These are phyloP conservation scores for Araneus ventricosus DNA, from an alignment of 1,140 invertebrate species.

Conservation along the genomic window DNA sequence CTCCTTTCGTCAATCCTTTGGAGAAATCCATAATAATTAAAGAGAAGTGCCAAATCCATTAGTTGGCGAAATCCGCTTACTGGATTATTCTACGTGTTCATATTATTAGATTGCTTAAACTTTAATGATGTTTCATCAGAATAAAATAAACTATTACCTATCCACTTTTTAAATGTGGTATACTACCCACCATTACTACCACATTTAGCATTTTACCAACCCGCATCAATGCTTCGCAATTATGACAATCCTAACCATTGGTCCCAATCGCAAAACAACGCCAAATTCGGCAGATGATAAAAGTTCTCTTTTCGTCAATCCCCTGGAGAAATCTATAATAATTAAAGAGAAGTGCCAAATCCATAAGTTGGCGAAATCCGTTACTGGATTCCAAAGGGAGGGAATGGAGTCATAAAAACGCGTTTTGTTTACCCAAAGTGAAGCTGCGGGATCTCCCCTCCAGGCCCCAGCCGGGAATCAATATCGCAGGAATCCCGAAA, in stretches of 20 bases:
- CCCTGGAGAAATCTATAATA: neutral
- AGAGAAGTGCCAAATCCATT: neutral
- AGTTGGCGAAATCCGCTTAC: neutral
- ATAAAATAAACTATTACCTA: too few relatives aligned
- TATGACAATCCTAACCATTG: too few relatives aligned
- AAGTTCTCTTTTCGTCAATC: neutral
- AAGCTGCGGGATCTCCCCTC: neutral
- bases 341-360: neutral
- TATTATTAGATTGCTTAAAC: too few relatives aligned
- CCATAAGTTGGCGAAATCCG: neutral
- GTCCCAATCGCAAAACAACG: too few relatives aligned
- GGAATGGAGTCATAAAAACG: neutral
- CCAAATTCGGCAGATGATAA: neutral
- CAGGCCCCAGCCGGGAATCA: neutral
- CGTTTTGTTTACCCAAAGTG: constrained; percentile 15
- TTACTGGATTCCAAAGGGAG: neutral
- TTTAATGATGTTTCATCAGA: too few relatives aligned
- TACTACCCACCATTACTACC: too few relatives aligned
- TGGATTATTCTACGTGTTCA: too few relatives aligned
- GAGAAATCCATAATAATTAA: neutral
- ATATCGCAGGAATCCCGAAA: constrained; percentile 21
- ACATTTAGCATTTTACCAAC: too few relatives aligned
- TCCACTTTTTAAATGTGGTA: too few relatives aligned
- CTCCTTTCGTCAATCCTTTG: neutral
- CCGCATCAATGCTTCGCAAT: too few relatives aligned